Evolutionary conservation across 1,140 invertebrate species (phyloP).

Genomic region (Goniozus legneri): DNA sequence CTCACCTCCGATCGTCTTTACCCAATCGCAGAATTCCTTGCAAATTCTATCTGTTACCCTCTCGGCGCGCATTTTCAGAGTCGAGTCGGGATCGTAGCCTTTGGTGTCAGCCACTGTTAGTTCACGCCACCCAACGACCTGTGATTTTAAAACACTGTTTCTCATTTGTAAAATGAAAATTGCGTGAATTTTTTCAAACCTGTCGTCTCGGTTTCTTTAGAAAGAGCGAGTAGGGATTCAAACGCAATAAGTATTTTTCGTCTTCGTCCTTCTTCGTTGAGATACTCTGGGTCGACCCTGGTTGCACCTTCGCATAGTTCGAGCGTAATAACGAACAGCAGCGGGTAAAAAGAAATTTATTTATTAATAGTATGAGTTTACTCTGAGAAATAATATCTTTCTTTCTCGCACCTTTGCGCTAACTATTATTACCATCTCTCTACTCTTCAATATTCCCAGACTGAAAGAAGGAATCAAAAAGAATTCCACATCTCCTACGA

Average conservation of each 20-base stretch:
- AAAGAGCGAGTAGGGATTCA: constrained; percentile 40
- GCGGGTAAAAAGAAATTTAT: too few relatives aligned
- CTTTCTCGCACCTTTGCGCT: too few relatives aligned
- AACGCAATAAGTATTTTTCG: constrained; percentile 12
- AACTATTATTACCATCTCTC: too few relatives aligned
- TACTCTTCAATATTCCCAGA: too few relatives aligned
- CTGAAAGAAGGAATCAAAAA: too few relatives aligned
- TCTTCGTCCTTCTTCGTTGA: constrained; percentile 1
- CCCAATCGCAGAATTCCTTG: constrained; percentile 61
- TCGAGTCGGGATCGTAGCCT: constrained; percentile 42
- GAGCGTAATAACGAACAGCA: too few relatives aligned
- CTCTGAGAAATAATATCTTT: too few relatives aligned
- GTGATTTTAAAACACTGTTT: not conserved
- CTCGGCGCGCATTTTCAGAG: constrained; percentile 36
- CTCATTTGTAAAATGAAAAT: not conserved
- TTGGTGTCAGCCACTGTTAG: constrained; percentile 31
- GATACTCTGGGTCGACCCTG: constrained; percentile 22
- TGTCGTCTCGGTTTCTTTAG: constrained; percentile 37
- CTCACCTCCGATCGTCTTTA: constrained; percentile 38
- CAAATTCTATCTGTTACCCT: constrained; percentile 41
- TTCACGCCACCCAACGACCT: constrained; percentile 40
- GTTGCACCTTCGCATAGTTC: constrained; percentile 32
- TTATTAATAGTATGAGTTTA: too few relatives aligned
- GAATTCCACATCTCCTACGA: not conserved
- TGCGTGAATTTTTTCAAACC: constrained; percentile 16